A percentile compares a stretch with the other conserved stretches of the same genome.
Conservation (phyloP, 2,888 invertebrate species). For the Meandrusa payeni region DNA sequence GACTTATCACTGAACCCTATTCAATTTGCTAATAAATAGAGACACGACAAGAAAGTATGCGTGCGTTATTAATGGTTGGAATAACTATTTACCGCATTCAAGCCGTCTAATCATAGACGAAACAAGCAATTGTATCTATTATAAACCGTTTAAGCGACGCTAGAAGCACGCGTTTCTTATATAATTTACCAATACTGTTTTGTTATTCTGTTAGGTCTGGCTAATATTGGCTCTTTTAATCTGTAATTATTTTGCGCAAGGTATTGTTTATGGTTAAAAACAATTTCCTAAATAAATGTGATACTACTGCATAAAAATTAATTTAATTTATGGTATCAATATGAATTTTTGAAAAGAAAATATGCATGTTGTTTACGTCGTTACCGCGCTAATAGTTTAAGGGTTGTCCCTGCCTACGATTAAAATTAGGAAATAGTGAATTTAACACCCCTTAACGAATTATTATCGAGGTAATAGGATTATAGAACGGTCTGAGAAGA, state of each 20-base stretch:
- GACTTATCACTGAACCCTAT: no score
- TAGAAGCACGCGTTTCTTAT: conserved; percentile 26
- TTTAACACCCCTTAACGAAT: conserved; percentile 57
- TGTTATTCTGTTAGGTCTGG: conserved; percentile 29
- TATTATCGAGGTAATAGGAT: conserved; percentile 49
- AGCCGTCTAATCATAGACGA: conserved; percentile 18
- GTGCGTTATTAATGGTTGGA: not conserved
- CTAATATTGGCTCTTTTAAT: conserved; percentile 1
- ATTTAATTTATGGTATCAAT: no score
- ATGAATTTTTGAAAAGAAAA: no score
- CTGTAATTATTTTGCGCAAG: conserved; percentile 5
- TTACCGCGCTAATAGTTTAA: conserved; percentile 33
- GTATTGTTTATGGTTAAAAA: not conserved
- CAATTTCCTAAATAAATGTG: no score
- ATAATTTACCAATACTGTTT: conserved; percentile 27
- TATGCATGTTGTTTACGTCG: conserved; percentile 28
- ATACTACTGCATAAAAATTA: no score
- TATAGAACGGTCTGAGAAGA: conserved; percentile 44
- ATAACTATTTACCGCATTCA: conserved; percentile 2
- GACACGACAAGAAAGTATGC: no score
- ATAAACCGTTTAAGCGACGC: conserved; percentile 12
- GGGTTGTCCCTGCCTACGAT: conserved; percentile 48
- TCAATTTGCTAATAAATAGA: no score
- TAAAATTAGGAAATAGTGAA: conserved; percentile 78
- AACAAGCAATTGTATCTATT: conserved; percentile 7